Evolutionary conservation across 2,797 vertebrate genomes (phyloP).

Genomic region (Xyrichtys novacula): DNA sequence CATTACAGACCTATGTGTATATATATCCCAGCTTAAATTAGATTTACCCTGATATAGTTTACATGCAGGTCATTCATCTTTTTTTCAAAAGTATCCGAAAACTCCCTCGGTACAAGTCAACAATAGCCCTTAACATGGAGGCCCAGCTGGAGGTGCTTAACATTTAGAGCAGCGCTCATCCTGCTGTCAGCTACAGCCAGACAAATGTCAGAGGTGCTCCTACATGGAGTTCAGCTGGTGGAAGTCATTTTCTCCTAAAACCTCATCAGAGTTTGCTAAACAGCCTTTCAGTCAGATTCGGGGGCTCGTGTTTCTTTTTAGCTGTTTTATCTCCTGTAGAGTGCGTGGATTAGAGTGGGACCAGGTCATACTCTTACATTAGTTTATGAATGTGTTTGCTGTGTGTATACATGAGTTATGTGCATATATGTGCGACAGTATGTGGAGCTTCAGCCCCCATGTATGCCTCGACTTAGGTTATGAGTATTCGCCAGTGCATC

Average conservation of each 20-base stretch:
- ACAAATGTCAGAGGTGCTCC: constrained; percentile 77
- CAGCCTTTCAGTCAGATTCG: constrained; percentile 34
- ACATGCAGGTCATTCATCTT: constrained; percentile 47
- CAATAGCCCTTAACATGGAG: constrained; percentile 79
- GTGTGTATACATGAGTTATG: neutral
- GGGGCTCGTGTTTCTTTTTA: constrained; percentile 28
- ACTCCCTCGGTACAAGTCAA: constrained; percentile 71
- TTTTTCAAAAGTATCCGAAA: constrained; percentile 47
- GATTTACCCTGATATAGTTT: constrained; percentile 46
- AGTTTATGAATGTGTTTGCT: constrained; percentile 1
- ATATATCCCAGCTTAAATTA: constrained; percentile 32
- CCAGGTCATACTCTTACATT: neutral
- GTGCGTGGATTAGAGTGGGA: constrained; percentile 1
- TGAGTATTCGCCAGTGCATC: no score
- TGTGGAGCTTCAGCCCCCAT: no score
- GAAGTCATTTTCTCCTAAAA: constrained; percentile 60
- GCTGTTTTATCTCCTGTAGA: neutral
- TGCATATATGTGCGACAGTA: no score
- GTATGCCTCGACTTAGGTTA: no score
- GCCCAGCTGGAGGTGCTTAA: constrained; percentile 84
- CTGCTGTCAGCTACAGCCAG: constrained; percentile 74
- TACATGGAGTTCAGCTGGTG: constrained; percentile 76
- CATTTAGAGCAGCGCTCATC: constrained; percentile 75
- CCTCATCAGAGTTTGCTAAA: constrained; percentile 42
- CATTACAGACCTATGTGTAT: neutral